Percentiles rank a stretch among this genome's conserved stretches.
These are phyloP conservation scores for Eupithecia insigniata DNA, from an alignment of 2,888 invertebrate species.

Conservation along the genomic window DNA sequence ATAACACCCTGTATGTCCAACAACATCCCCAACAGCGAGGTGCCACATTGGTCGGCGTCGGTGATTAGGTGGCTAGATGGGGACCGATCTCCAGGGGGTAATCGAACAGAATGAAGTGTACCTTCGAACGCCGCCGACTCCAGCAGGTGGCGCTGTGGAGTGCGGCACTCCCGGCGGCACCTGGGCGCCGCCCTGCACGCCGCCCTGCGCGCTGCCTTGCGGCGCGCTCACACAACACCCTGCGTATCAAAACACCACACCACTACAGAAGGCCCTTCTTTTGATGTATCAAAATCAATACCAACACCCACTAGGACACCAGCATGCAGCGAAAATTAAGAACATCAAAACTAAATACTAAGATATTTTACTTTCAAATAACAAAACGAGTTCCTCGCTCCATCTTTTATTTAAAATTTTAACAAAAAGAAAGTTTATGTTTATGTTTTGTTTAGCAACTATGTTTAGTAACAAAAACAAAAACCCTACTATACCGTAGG, in stretches of 20 bases:
- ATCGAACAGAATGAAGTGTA: constrained; percentile 51
- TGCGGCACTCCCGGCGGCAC: constrained; percentile 80
- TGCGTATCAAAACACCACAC: constrained; percentile 53
- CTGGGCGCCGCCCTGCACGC: constrained; percentile 80
- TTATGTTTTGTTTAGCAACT: too few species aligned
- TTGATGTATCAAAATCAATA: neutral
- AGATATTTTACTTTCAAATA: neutral
- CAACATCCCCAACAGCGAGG: neutral
- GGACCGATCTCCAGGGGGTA: constrained; percentile 13
- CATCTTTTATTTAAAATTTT: neutral
- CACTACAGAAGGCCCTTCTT: neutral
- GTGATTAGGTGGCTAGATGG: constrained; percentile 7
- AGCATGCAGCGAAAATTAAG: neutral
- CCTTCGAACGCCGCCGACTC: constrained; percentile 86
- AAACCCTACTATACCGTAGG: constrained; percentile 6
- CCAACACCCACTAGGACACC: neutral
- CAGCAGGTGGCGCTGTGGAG: constrained; percentile 81
- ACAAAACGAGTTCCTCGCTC: neutral
- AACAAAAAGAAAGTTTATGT: neutral
- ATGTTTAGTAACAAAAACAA: constrained; percentile 12
- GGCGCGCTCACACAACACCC: constrained; percentile 84
- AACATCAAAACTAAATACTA: neutral
- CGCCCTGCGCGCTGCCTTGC: constrained; percentile 84
- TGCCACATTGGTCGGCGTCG: constrained; percentile 3
- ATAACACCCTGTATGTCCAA: constrained; percentile 1